A percentile compares a stretch with the other conserved stretches of the same genome.
phyloP scores from a whole-genome alignment of 1,140 invertebrate genomes.

The Micrasema longulum region DNA sequence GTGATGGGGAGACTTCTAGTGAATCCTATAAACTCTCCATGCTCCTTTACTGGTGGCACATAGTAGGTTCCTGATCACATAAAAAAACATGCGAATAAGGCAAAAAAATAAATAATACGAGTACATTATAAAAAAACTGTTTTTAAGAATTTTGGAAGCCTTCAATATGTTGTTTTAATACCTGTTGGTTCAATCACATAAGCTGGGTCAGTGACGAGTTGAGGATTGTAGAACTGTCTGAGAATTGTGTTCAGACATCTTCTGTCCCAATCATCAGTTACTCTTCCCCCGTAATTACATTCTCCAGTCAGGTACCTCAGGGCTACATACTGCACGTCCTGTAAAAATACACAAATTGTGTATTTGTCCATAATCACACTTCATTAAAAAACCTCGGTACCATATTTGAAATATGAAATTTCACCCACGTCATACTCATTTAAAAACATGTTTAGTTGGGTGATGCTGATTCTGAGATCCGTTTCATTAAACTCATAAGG shows the following conservation, averaged over 20 bases:
- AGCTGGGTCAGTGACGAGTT: conserved; percentile 67
- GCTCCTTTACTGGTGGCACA: conserved; percentile 79
- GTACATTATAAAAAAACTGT: too few relatives aligned
- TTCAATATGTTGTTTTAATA: conserved; percentile 36
- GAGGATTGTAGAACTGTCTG: conserved; percentile 81
- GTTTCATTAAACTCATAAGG: conserved; percentile 97
- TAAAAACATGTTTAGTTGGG: conserved; percentile 90
- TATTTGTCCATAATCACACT: too few relatives aligned
- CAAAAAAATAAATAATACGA: too few relatives aligned
- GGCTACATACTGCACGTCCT: conserved; percentile 90
- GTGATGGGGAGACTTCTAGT: conserved; percentile 83
- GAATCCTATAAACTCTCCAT: conserved; percentile 82
- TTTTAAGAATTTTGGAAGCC: too few relatives aligned
- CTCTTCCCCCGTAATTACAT: conserved; percentile 96
- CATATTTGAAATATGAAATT: not conserved
- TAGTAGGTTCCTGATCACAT: conserved; percentile 74
- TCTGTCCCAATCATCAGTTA: conserved; percentile 95
- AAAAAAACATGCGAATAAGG: too few relatives aligned
- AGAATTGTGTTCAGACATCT: conserved; percentile 88
- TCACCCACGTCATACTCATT: conserved; percentile 79
- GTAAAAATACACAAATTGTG: conserved; percentile 10
- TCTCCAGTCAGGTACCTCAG: conserved; percentile 92
- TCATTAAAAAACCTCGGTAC: too few relatives aligned
- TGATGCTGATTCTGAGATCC: conserved; percentile 88
- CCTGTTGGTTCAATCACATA: conserved; percentile 74